phyloP scores from a whole-genome alignment of 23 tunicate genomes.

The Ciona savignyi region DNA sequence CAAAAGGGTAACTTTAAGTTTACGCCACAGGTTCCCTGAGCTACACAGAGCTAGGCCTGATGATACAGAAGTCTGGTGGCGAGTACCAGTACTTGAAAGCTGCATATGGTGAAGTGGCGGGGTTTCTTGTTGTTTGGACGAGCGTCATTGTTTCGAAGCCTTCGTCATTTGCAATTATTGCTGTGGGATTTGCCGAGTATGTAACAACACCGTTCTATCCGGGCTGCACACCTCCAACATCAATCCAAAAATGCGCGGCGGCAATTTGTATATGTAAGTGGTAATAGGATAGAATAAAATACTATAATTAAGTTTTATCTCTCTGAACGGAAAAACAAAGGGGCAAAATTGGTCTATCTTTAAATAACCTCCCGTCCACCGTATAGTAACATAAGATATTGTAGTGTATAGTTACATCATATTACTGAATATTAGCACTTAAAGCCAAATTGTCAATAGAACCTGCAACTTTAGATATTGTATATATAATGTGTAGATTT shows the following conservation, averaged over 20 bases:
- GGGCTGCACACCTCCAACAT: constrained; percentile 41
- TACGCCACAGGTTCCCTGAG: constrained; percentile 27
- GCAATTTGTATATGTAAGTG: constrained; percentile 44
- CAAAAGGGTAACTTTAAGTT: neutral
- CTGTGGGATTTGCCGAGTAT: constrained; percentile 78
- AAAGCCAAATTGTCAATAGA: too few relatives aligned
- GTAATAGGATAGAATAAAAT: too few relatives aligned
- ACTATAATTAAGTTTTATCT: too few relatives aligned
- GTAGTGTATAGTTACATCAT: too few relatives aligned
- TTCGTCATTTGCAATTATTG: constrained; percentile 56
- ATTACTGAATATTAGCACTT: too few relatives aligned
- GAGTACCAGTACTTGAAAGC: constrained; percentile 56
- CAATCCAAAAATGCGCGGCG: constrained; percentile 45
- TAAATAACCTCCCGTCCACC: too few relatives aligned
- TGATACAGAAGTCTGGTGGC: constrained; percentile 70
- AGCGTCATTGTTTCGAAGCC: constrained; percentile 45
- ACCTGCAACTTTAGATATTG: too few relatives aligned
- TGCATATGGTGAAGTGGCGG: constrained; percentile 46
- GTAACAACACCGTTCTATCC: constrained; percentile 80
- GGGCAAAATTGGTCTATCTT: too few relatives aligned
- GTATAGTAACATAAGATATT: too few relatives aligned
- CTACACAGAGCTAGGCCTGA: constrained; percentile 77
- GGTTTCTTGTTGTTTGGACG: constrained; percentile 49
- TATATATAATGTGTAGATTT: too few relatives aligned
- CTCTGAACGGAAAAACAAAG: too few relatives aligned